Conservation (phyloP, 2,797 vertebrate genomes). For the Ctenochaetus hawaiiensis region DNA sequence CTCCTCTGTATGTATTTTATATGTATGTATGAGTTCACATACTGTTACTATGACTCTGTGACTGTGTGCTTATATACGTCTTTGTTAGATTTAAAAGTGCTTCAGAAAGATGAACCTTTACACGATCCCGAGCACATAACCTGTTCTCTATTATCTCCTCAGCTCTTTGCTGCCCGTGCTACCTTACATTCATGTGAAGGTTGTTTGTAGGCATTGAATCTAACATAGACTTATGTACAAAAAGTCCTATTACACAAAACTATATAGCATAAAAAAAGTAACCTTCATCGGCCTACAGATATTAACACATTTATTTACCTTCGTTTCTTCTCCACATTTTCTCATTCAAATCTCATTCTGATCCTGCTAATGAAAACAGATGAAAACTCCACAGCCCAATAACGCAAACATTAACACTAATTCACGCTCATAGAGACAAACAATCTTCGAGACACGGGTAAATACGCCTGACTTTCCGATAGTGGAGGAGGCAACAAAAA, state of each 20-base stretch:
- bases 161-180: background rate
- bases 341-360: conserved; percentile 37
- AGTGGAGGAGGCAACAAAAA: conserved; percentile 5
- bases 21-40: background rate
- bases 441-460: conserved; percentile 59
- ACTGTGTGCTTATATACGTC: background rate
- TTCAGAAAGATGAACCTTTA: conserved; percentile 40
- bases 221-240: background rate
- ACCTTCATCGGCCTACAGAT: background rate
- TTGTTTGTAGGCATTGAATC: background rate
- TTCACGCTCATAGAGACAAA: conserved; percentile 71
- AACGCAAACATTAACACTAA: conserved; percentile 73
- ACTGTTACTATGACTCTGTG: background rate
- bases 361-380: conserved; percentile 71
- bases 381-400: conserved; percentile 75
- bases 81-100: conserved; percentile 11
- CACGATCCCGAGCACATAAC: conserved; percentile 16
- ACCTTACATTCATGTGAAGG: conserved; percentile 8
- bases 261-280: background rate
- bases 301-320: background rate
- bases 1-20: background rate
- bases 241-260: background rate
- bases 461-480: conserved; percentile 65
- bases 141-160: conserved; percentile 29
- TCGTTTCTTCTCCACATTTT: conserved; percentile 1